Evolutionary conservation across 2,888 invertebrate species (phyloP).

Genomic region (Athrips mouffetella): DNA sequence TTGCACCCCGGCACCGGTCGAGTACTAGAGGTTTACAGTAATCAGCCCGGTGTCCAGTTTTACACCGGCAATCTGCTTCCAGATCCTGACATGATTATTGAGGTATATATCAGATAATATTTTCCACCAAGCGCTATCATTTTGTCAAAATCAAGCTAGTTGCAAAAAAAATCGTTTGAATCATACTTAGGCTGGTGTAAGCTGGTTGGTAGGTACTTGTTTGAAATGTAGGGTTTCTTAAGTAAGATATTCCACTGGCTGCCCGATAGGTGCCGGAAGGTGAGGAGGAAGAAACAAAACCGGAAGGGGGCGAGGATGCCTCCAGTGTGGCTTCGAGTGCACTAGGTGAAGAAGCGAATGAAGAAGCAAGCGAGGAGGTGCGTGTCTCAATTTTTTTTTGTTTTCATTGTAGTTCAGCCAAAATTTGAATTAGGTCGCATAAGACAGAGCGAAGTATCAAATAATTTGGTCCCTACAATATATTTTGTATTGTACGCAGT

Average conservation of each 20-base stretch:
- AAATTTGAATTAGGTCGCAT: not conserved
- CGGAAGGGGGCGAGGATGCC: slow-evolving; percentile 33
- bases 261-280: slow-evolving; percentile 2
- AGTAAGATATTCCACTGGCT: not conserved
- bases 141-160: not conserved
- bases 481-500: too few species aligned
- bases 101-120: slow-evolving; percentile 33
- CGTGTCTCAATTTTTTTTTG: slow-evolving; percentile 3
- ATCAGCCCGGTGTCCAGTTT: slow-evolving; percentile 94
- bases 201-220: too few species aligned
- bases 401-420: slow-evolving; percentile 16
- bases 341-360: slow-evolving; percentile 42
- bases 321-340: slow-evolving; percentile 40
- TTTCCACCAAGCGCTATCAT: not conserved
- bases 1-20: slow-evolving; percentile 84
- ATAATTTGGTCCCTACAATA: not conserved
- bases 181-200: too few species aligned
- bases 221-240: not conserved
- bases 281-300: slow-evolving; percentile 29
- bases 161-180: not conserved
- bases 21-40: slow-evolving; percentile 87
- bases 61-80: slow-evolving; percentile 90
- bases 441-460: not conserved
- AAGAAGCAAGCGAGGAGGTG: slow-evolving; percentile 52
- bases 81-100: slow-evolving; percentile 66